Conservation (phyloP, 2,888 invertebrate genomes). For the Microplitis deprimator region DNA sequence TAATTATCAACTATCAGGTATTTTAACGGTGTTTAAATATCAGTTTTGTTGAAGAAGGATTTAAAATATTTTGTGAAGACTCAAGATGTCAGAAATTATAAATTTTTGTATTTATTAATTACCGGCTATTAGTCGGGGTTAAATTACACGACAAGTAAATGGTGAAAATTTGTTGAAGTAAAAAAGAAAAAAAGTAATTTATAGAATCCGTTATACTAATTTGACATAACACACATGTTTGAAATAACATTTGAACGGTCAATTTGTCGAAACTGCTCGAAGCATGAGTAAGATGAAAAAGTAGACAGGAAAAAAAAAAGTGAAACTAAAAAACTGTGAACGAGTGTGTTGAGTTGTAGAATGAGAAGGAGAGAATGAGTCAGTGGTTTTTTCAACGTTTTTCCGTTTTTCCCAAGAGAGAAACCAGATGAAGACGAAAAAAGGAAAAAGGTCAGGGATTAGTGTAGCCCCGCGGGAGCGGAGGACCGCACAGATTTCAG, state of each 20-base stretch:
- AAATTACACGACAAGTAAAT: not conserved
- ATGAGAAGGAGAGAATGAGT: conserved; percentile 4
- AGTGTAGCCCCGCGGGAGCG: conserved; percentile 51
- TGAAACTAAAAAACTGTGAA: conserved; percentile 13
- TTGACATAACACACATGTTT: conserved; percentile 51
- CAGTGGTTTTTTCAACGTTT: conserved; percentile 41
- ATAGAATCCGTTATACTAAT: conserved; percentile 42
- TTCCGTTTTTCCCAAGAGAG: conserved; percentile 48
- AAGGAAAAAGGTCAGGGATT: conserved; percentile 59
- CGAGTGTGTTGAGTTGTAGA: conserved; percentile 4
- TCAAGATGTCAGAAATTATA: too few species aligned
- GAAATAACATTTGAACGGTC: conserved; percentile 44
- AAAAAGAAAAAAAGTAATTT: not conserved
- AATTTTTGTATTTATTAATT: not conserved
- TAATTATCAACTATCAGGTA: too few species aligned
- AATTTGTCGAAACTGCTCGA: not conserved
- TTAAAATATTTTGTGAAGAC: too few species aligned
- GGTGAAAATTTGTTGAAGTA: not conserved
- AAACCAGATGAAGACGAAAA: conserved; percentile 41
- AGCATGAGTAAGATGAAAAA: not conserved
- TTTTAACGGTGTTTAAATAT: too few species aligned
- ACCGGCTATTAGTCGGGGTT: not conserved
- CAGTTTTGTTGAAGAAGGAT: too few species aligned
- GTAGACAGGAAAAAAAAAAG: conserved; percentile 14
- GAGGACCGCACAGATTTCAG: conserved; percentile 56